Evolutionary conservation across 2,113 vertebrate species (phyloP).

Genomic region (Stegostoma tigrinum): DNA sequence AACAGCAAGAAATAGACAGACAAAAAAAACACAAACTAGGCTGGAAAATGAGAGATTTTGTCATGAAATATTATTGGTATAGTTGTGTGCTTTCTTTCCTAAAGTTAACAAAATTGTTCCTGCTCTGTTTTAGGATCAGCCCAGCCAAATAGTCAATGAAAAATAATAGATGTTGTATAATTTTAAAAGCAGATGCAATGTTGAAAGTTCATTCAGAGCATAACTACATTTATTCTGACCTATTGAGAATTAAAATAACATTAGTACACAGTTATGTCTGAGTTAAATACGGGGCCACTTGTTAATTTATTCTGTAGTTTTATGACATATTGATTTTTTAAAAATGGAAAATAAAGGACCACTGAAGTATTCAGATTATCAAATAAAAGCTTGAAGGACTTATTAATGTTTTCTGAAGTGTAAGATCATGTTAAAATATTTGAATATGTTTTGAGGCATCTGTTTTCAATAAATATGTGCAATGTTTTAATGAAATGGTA

Average conservation of each 20-base stretch:
- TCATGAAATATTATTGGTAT: not conserved
- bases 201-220: not conserved
- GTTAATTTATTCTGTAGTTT: not conserved
- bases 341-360: not conserved
- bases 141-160: not conserved
- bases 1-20: not conserved
- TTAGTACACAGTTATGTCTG: not conserved
- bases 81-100: not conserved
- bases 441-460: constrained; percentile 2
- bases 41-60: too few relatives aligned
- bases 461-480: constrained; percentile 2
- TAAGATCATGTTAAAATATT: not conserved
- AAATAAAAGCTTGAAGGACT: not conserved
- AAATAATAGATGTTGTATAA: not conserved
- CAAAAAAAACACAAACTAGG: not conserved
- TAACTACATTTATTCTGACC: not conserved
- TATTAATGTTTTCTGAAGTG: not conserved
- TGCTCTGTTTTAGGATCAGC: not conserved
- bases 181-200: not conserved
- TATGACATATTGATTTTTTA: not conserved
- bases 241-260: not conserved
- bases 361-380: not conserved
- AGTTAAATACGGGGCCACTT: not conserved
- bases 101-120: not conserved
- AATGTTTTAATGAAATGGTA: not conserved